These are phyloP conservation scores for Tricholauxania praeusta DNA, from an alignment of 2,888 invertebrate species.

Conservation along the genomic window DNA sequence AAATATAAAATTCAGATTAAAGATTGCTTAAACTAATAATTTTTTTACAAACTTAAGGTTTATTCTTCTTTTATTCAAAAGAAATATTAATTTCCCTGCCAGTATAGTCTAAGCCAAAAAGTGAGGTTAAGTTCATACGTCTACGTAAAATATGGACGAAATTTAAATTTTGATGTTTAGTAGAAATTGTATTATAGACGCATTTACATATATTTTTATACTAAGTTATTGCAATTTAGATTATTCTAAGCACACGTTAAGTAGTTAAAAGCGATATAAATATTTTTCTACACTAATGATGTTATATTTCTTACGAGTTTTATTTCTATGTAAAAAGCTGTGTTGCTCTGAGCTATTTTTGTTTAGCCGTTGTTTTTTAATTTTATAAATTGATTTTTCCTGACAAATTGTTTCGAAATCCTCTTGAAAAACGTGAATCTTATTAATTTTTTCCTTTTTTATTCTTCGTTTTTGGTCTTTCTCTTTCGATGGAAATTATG, in stretches of 20 bases:
- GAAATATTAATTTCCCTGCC: not conserved
- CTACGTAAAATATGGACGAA: slow-evolving; percentile 17
- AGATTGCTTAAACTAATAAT: not conserved
- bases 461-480: slow-evolving; percentile 15
- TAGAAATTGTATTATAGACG: no score
- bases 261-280: no score
- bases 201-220: no score
- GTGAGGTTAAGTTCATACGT: slow-evolving; percentile 49
- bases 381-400: not conserved
- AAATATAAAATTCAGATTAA: not conserved
- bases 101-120: slow-evolving; percentile 17
- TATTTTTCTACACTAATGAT: no score
- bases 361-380: no score
- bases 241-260: no score
- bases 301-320: no score
- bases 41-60: not conserved
- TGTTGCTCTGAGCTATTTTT: no score
- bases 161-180: not conserved
- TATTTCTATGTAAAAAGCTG: no score
- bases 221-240: no score
- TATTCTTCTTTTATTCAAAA: no score
- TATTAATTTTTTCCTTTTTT: not conserved
- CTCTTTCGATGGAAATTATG: slow-evolving; percentile 13
- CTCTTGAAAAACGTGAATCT: slow-evolving; percentile 26
- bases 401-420: not conserved